These are phyloP conservation scores for Emys orbicularis DNA, from an alignment of 2,797 vertebrate species.

Conservation along the genomic window DNA sequence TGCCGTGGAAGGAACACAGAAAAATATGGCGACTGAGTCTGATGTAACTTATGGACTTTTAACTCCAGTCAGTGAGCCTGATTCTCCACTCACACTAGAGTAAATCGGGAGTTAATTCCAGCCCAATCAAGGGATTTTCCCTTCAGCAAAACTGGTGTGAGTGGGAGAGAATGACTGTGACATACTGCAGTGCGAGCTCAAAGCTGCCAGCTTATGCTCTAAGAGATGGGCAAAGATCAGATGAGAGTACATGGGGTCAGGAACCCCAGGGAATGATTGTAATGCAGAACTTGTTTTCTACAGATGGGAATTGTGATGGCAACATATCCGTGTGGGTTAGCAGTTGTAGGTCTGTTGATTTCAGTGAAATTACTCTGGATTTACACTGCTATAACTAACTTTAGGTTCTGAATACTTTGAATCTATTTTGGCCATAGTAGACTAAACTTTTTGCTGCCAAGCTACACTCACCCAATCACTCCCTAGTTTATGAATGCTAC, in stretches of 20 bases:
- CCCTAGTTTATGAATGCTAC: slow-evolving; percentile 22
- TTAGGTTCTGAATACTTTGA: slow-evolving; percentile 57
- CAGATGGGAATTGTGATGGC: not conserved
- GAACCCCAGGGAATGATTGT: not conserved
- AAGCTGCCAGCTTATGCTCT: not conserved
- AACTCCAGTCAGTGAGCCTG: slow-evolving; percentile 37
- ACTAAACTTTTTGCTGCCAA: slow-evolving; percentile 47
- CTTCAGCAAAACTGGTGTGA: not conserved
- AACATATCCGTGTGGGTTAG: not conserved
- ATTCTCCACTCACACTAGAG: not conserved
- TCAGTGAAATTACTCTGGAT: slow-evolving; percentile 23
- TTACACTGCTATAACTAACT: slow-evolving; percentile 60
- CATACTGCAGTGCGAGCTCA: slow-evolving; percentile 3
- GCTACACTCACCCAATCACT: rapidly evolving
- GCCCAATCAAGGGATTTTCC: not conserved
- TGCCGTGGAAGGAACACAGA: slow-evolving; percentile 65
- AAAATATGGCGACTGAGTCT: slow-evolving; percentile 67
- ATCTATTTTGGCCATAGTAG: slow-evolving; percentile 39
- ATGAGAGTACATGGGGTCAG: not conserved
- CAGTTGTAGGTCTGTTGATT: not conserved
- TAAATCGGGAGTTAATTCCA: slow-evolving; percentile 67
- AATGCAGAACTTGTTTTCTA: not conserved
- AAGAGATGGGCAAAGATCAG: not conserved
- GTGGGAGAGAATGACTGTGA: not conserved
- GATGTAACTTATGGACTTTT: slow-evolving; percentile 54